Evolutionary conservation across 2,113 vertebrate genomes (phyloP), one percentile per base, ranked within the genome.

Genomic region (Guaruba guarouba): DNA sequence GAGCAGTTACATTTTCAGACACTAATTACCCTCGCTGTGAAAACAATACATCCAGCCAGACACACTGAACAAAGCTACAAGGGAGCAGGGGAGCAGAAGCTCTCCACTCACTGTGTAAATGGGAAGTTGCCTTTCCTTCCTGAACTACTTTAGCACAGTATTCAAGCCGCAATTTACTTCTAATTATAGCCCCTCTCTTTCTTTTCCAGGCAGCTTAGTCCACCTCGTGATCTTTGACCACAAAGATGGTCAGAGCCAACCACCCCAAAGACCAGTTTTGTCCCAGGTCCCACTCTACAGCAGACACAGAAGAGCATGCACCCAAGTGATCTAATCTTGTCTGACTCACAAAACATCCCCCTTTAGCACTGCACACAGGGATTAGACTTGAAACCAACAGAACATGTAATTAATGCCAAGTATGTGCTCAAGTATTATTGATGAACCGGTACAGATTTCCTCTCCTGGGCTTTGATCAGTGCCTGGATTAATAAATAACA

Each of bases 1-100:
- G 90, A 92, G 69, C 86, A 83, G 82, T 74, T 93, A 77, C 19
- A 3, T 88, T 94, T 95, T 93, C 92, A 95, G 95, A 93, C 89
- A 77, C 85, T 96, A 94, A 96, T 95, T 96, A 95, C 93, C 61
- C 76, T 61, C 14, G 17, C 73, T 90, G 92, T 71, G 71, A 61
- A 94, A 92, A 95, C 64, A 95, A 71, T 89, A 54, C 54, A 29
- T 14, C 85, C 39, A 88, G 92, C 71, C 88, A 92, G 90, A 67
- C 92, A 80, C 1, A 5, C 17, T 0, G 87, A 96, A 92, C 85
- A 94, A 93, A 93, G 93, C 92, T 77, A 61, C 2, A 2, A 43
- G 74, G 63, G 67, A 17, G 19, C 24, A 44, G 82, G 67, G 75
- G 61, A 90, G 79, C 68, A 88, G 55, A 61, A 82, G 78, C 35